Conservation (phyloP, 64 coral and sea anemone genomes). For the Exaiptasia diaphana region DNA sequence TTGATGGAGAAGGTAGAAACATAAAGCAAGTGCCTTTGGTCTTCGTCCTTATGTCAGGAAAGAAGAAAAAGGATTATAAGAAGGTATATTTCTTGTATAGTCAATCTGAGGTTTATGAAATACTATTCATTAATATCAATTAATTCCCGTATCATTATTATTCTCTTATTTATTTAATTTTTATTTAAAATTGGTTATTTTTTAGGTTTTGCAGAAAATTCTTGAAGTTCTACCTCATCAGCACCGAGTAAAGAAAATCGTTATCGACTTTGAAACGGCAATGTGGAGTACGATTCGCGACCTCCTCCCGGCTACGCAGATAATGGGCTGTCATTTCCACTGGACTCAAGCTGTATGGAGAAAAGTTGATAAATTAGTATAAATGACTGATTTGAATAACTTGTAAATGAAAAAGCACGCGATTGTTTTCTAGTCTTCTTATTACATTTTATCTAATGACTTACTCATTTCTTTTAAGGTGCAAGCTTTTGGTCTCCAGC, state of each 20-base stretch:
- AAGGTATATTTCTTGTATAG: not conserved
- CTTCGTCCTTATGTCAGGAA: not conserved
- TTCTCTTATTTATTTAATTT: not conserved
- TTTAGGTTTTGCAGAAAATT: not conserved
- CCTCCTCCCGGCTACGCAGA: not conserved
- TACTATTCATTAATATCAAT: not conserved
- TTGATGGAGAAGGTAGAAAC: not conserved
- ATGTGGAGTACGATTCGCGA: not conserved
- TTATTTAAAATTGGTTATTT: too few species aligned
- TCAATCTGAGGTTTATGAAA: not conserved
- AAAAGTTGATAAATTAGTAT: not conserved
- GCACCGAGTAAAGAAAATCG: not conserved
- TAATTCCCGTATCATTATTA: not conserved
- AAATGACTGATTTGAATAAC: too few species aligned
- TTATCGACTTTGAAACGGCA: not conserved
- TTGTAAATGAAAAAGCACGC: too few species aligned
- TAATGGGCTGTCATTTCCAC: constrained; percentile 1
- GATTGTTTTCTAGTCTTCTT: too few species aligned
- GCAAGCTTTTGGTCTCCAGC: constrained; percentile 6
- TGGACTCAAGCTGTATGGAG: constrained; percentile 18
- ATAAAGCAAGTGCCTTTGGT: not conserved
- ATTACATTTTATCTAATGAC: too few species aligned
- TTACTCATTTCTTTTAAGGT: not conserved
- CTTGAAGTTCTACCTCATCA: not conserved
- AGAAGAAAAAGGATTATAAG: not conserved